Evolutionary conservation across 2,888 invertebrate species (phyloP), one percentile per base, ranked within the genome.

Genomic region (Anthrax anthrax): DNA sequence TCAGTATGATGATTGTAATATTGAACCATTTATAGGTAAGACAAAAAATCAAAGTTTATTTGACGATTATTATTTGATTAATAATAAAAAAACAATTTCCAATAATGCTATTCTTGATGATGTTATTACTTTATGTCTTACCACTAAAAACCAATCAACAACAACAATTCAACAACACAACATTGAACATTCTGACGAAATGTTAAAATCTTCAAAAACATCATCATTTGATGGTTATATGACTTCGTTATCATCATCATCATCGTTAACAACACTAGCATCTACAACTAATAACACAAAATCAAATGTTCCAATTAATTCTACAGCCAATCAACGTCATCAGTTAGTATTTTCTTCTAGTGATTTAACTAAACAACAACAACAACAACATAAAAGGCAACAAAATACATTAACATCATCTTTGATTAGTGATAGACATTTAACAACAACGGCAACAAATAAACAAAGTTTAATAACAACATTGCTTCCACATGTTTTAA

Each of bases 401-500:
- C 37, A 29, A 19, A 45, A 23, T 40, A 16, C 16, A 36, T 36
- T 5, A 8, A 2, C 16, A 36, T 36, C n/a, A 36, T 36, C 36
- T 12, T 13, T 47, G 6, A 18, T 37, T 23, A 34, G 36, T 36
- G 40, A 43, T 27, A 38, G n/a, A 10, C 47, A 32, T 34, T 17
- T 43, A 23, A 36, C 36, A n/a, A n/a, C 34, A 23, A n/a, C 41
- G 19, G 8, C 34, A 39, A 38, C 16, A 17, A 41, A 23, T 23
- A 27, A 27, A 32, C 42, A 42, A n/a, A 42, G 36, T 34, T 39
- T 42, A 39, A 18, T 18, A 38, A 39, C 42, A 9, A 42, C 39
- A 34, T 42, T 50, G 44, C 51, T 51, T 43, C 48, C 51, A 40
- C 47, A 45, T 37, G 45, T 48, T 27, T 29, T 49, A 18, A 51